Conservation (phyloP, 2,888 invertebrate genomes). For the Agriopis marginaria region DNA sequence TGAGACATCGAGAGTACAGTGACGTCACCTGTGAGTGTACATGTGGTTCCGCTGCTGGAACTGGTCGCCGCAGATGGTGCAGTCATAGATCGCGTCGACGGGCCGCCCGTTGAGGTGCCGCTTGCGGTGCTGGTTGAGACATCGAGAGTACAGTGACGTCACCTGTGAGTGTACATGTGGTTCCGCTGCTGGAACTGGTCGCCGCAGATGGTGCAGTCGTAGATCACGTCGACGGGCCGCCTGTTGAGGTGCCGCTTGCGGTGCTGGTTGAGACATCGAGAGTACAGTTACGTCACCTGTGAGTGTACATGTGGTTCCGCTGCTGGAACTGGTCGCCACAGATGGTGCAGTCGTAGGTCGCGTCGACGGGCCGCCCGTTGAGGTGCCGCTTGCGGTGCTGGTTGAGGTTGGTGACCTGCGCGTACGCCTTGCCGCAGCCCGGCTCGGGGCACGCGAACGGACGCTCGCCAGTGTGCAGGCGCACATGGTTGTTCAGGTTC, state of each 20-base stretch:
- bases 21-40: conserved; percentile 73
- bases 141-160: conserved; percentile 31
- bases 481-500: conserved; percentile 82
- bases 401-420: conserved; percentile 83
- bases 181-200: conserved; percentile 79
- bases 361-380: conserved; percentile 72
- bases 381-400: conserved; percentile 82
- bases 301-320: conserved; percentile 78
- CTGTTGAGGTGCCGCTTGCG: conserved; percentile 73
- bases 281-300: conserved; percentile 62
- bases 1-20: conserved; percentile 24
- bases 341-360: conserved; percentile 74
- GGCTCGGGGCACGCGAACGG: conserved; percentile 82
- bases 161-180: conserved; percentile 81
- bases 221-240: conserved; percentile 69
- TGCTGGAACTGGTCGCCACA: conserved; percentile 80
- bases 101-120: conserved; percentile 73
- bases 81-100: conserved; percentile 73
- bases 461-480: conserved; percentile 83
- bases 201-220: conserved; percentile 79
- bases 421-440: conserved; percentile 82
- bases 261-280: conserved; percentile 50
- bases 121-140: conserved; percentile 48
- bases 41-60: conserved; percentile 81
- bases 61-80: conserved; percentile 77